Conservation (phyloP, 1,140 invertebrate species). For the Sminthurides bifidus region DNA sequence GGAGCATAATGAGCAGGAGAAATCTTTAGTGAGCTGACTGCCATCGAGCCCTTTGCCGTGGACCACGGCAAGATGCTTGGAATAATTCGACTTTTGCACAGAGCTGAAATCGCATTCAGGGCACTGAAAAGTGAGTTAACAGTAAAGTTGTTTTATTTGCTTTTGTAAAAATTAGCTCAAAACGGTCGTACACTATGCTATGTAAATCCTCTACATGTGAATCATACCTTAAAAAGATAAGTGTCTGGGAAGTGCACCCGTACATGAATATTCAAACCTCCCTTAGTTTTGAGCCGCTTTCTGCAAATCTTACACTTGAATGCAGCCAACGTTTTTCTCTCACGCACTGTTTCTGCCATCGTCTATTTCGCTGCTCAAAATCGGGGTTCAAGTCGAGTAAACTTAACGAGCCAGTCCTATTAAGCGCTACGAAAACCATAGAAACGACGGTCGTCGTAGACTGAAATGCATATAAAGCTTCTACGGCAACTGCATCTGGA, state of each 20-base stretch:
- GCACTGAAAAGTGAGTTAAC: constrained; percentile 23
- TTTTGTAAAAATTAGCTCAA: not conserved
- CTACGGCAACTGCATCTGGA: too few species aligned
- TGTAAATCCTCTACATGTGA: too few species aligned
- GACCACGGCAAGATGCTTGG: constrained; percentile 32
- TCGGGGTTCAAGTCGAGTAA: too few species aligned
- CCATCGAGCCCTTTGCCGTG: constrained; percentile 33
- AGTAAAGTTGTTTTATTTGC: constrained; percentile 10
- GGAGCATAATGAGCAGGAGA: constrained; percentile 31
- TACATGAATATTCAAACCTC: constrained; percentile 20
- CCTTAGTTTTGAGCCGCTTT: constrained; percentile 32
- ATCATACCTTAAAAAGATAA: constrained; percentile 20
- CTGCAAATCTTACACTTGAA: constrained; percentile 30
- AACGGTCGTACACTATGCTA: constrained; percentile 6
- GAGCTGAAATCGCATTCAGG: constrained; percentile 25
- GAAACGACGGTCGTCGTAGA: not conserved
- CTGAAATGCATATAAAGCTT: too few species aligned
- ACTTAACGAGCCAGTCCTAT: too few species aligned
- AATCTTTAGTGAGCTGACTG: constrained; percentile 19
- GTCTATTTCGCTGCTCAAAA: too few species aligned
- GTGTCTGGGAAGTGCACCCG: constrained; percentile 21
- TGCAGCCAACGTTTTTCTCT: too few species aligned
- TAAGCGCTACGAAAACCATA: too few species aligned
- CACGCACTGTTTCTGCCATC: too few species aligned
- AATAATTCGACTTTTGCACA: constrained; percentile 33